Conservation (phyloP, 2,113 vertebrate genomes). For the Megaleporinus macrocephalus region DNA sequence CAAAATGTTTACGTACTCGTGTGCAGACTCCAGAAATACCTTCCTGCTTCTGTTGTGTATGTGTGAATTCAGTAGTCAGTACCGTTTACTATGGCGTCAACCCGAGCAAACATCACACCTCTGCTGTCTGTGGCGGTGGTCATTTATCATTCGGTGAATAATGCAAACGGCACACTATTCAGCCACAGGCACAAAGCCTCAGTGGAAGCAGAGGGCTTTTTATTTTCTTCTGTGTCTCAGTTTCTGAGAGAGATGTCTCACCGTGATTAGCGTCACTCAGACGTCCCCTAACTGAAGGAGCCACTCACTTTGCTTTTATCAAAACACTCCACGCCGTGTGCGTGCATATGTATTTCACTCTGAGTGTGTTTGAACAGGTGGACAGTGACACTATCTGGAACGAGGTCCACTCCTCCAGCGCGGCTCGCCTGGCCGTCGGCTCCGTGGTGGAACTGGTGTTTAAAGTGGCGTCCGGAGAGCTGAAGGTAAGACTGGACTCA, state of each 20-base stretch:
- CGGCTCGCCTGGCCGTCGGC: slow-evolving; percentile 93
- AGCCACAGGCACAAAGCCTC: neutral
- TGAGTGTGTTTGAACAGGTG: slow-evolving; percentile 78
- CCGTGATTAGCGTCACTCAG: neutral
- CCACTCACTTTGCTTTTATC: neutral
- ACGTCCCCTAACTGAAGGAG: neutral
- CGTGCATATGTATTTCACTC: slow-evolving; percentile 22
- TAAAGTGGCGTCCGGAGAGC: slow-evolving; percentile 92
- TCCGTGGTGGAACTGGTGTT: slow-evolving; percentile 96
- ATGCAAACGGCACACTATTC: neutral
- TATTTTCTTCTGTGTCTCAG: neutral
- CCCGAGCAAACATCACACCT: slow-evolving; percentile 29
- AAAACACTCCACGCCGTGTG: neutral
- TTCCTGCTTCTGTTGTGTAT: slow-evolving; percentile 6
- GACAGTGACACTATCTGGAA: slow-evolving; percentile 99
- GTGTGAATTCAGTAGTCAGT: slow-evolving; percentile 15
- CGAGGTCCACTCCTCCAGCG: slow-evolving; percentile 92
- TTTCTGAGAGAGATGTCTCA: neutral
- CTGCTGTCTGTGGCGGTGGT: neutral
- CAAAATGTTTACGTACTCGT: neutral
- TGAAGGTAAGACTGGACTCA: slow-evolving; percentile 84
- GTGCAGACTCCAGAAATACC: neutral
- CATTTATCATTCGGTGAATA: neutral
- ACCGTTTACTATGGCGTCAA: slow-evolving; percentile 37
- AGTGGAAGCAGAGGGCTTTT: neutral